Evolutionary conservation across 2,888 invertebrate species (phyloP).

Genomic region (Eristalis tenax): DNA sequence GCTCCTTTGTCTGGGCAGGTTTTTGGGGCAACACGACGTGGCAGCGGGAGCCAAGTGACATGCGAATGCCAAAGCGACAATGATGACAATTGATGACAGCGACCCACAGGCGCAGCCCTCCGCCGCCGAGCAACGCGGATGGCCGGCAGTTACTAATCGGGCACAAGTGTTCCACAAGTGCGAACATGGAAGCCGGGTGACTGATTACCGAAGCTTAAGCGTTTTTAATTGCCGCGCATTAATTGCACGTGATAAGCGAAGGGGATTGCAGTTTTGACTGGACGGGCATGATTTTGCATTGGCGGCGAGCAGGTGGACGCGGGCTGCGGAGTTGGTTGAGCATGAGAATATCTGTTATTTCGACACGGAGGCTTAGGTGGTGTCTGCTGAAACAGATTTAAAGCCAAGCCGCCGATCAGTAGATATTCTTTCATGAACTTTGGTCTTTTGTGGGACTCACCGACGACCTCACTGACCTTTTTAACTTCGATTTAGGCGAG

Average conservation of each 20-base stretch:
- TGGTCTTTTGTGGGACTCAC: too few species aligned
- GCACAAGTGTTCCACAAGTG: slow-evolving; percentile 61
- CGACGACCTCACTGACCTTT: too few species aligned
- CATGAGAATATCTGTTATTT: too few species aligned
- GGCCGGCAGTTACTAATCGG: slow-evolving; percentile 65
- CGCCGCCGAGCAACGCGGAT: neutral
- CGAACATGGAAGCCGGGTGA: slow-evolving; percentile 55
- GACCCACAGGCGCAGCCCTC: slow-evolving; percentile 22
- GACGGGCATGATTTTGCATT: neutral
- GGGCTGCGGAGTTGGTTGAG: too few species aligned
- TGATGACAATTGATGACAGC: slow-evolving; percentile 70
- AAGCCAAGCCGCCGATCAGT: too few species aligned
- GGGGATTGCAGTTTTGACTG: neutral
- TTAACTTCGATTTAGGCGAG: too few species aligned
- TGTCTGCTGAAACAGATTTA: too few species aligned
- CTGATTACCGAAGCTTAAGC: slow-evolving; percentile 64
- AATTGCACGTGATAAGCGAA: slow-evolving; percentile 38
- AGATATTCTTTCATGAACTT: too few species aligned
- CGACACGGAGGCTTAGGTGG: too few species aligned
- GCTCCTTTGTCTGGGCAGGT: slow-evolving; percentile 30
- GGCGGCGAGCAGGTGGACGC: neutral
- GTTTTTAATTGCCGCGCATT: slow-evolving; percentile 62
- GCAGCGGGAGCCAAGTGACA: slow-evolving; percentile 69
- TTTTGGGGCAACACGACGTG: slow-evolving; percentile 67
- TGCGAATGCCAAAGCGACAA: slow-evolving; percentile 52